These are phyloP conservation scores for Tor tambroides DNA, from an alignment of 2,113 vertebrate genomes.

Conservation along the genomic window DNA sequence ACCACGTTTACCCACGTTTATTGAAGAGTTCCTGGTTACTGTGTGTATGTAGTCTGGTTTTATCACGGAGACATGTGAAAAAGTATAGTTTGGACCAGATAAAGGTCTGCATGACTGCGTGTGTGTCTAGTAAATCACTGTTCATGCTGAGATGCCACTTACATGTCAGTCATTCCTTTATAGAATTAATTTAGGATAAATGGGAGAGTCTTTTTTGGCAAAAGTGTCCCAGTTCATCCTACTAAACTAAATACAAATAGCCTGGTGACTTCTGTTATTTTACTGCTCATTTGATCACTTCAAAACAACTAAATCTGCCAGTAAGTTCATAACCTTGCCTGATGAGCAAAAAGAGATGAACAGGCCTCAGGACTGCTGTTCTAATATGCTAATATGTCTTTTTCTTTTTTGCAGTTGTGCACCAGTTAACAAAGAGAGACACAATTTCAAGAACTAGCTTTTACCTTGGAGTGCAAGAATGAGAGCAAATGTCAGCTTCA, in stretches of 20 bases:
- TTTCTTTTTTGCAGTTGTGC: neutral
- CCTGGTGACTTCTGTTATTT: neutral
- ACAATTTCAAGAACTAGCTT: slow-evolving; percentile 26
- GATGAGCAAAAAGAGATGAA: neutral
- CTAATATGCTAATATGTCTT: neutral
- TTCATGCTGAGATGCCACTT: neutral
- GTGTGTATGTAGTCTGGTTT: neutral
- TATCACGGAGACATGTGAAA: neutral
- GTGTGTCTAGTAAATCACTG: neutral
- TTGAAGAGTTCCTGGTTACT: neutral
- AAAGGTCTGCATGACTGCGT: neutral
- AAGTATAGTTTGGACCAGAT: neutral
- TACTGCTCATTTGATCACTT: neutral
- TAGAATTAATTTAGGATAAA: neutral
- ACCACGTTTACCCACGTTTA: neutral
- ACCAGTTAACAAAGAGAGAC: neutral
- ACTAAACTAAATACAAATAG: neutral
- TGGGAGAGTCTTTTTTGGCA: neutral
- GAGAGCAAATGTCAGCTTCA: slow-evolving; percentile 71
- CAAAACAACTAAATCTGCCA: neutral
- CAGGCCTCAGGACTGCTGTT: neutral
- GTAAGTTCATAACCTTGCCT: neutral
- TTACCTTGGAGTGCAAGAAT: slow-evolving; percentile 80
- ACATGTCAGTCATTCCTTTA: neutral
- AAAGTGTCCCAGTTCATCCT: neutral